These are phyloP conservation scores for Sylvicapra grimmia DNA, from an alignment of 2,113 vertebrate species.

Conservation along the genomic window DNA sequence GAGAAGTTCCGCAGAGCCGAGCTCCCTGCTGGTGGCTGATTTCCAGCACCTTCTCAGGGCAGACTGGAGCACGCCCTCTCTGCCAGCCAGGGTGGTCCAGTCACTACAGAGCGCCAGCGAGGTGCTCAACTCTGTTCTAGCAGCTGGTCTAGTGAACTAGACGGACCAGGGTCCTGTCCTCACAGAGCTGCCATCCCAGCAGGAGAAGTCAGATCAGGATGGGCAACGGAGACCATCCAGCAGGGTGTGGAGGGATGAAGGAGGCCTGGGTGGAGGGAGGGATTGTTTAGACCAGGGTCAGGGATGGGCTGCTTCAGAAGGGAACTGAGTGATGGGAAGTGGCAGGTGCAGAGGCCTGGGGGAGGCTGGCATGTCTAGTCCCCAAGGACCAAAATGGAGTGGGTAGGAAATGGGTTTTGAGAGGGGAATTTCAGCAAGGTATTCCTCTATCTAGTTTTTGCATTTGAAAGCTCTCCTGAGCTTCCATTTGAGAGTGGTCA, in stretches of 20 bases:
- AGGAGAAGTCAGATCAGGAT: neutral
- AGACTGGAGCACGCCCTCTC: neutral
- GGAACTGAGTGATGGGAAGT: neutral
- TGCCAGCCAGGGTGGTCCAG: neutral
- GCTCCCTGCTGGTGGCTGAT: neutral
- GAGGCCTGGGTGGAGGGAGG: neutral
- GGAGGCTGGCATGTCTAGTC: neutral
- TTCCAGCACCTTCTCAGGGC: neutral
- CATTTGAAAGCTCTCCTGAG: neutral
- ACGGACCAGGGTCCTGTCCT: neutral
- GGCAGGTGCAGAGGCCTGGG: fast-evolving
- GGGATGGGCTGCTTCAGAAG: neutral
- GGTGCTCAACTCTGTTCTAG: neutral
- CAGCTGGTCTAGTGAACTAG: neutral
- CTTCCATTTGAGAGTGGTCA: neutral
- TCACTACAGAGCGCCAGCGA: fast-evolving
- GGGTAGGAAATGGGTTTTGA: neutral
- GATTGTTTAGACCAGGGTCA: neutral
- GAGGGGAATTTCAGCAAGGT: neutral
- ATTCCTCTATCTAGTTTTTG: neutral
- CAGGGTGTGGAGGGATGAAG: no score
- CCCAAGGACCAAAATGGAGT: neutral
- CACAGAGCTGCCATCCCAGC: no score
- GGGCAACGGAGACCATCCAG: fast-evolving
- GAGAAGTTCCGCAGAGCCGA: neutral